phyloP scores from a whole-genome alignment of 2,797 vertebrate species.

The Liasis olivaceus region DNA sequence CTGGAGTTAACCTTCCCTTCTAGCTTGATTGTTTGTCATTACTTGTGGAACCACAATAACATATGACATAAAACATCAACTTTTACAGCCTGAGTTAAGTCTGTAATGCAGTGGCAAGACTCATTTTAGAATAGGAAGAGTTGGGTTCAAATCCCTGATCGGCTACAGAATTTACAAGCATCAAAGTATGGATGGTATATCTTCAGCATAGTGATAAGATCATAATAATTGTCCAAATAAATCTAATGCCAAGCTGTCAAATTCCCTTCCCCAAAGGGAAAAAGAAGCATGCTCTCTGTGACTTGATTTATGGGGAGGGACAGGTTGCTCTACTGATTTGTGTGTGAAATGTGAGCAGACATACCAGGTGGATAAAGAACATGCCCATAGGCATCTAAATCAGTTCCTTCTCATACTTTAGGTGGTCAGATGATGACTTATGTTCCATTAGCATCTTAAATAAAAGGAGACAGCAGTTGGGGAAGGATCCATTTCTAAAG shows the following conservation, averaged over 20 bases:
- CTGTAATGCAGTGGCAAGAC: background rate
- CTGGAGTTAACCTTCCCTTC: background rate
- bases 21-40: background rate
- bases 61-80: background rate
- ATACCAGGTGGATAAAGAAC: slow-evolving; percentile 44
- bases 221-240: slow-evolving; percentile 55
- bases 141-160: background rate
- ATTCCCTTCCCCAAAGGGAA: slow-evolving; percentile 36
- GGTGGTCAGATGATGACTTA: slow-evolving; percentile 36
- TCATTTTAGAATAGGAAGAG: background rate
- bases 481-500: slow-evolving; percentile 51
- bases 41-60: background rate
- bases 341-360: slow-evolving; percentile 54
- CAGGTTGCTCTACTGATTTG: slow-evolving; percentile 51
- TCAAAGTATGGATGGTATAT: slow-evolving; percentile 38
- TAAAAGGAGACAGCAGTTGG: slow-evolving; percentile 54
- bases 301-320: slow-evolving; percentile 49
- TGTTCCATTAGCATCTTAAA: slow-evolving; percentile 29
- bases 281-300: slow-evolving; percentile 36
- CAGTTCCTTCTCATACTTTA: slow-evolving; percentile 13
- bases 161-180: slow-evolving; percentile 25
- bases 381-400: slow-evolving; percentile 30
- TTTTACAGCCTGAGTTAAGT: background rate
- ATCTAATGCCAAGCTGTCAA: slow-evolving; percentile 55
- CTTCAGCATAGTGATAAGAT: slow-evolving; percentile 44